These are phyloP conservation scores for Lerista edwardsae DNA, from an alignment of 2,797 vertebrate species.

Conservation along the genomic window DNA sequence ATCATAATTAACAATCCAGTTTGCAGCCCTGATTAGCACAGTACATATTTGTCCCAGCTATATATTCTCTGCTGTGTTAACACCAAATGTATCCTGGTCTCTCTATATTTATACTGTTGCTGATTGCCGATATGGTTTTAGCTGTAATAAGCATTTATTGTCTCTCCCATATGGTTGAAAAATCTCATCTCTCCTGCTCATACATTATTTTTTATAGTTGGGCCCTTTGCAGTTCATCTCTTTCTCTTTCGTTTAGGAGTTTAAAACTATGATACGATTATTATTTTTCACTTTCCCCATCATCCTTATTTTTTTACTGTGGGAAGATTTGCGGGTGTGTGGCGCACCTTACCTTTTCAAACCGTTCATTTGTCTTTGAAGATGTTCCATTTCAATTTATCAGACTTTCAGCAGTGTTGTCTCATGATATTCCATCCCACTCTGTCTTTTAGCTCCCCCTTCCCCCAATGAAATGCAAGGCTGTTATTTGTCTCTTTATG, in stretches of 20 bases:
- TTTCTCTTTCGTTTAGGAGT: background rate
- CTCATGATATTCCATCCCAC: slow-evolving; percentile 37
- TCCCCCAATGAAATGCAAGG: slow-evolving; percentile 24
- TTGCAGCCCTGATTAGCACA: no score
- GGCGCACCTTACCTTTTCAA: background rate
- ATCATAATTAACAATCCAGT: no score
- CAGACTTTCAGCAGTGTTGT: background rate
- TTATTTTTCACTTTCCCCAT: background rate
- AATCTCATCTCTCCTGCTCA: background rate
- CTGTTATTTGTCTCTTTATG: slow-evolving; percentile 33
- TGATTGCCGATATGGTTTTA: background rate
- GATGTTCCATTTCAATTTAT: slow-evolving; percentile 38
- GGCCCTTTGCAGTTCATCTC: slow-evolving; percentile 2
- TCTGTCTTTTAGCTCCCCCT: slow-evolving; percentile 29
- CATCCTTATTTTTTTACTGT: slow-evolving; percentile 24
- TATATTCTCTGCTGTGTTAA: no score
- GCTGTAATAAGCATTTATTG: slow-evolving; percentile 16
- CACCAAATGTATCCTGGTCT: background rate
- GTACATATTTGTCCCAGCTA: no score
- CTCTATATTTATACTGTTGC: background rate
- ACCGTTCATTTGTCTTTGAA: background rate
- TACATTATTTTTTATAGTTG: background rate
- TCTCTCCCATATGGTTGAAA: background rate
- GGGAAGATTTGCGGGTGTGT: slow-evolving; percentile 16
- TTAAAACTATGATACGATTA: background rate